Percentiles rank a stretch among this genome's conserved stretches.
These are phyloP conservation scores for Drosophila basisetae DNA, from an alignment of 2,888 invertebrate genomes.

Conservation along the genomic window DNA sequence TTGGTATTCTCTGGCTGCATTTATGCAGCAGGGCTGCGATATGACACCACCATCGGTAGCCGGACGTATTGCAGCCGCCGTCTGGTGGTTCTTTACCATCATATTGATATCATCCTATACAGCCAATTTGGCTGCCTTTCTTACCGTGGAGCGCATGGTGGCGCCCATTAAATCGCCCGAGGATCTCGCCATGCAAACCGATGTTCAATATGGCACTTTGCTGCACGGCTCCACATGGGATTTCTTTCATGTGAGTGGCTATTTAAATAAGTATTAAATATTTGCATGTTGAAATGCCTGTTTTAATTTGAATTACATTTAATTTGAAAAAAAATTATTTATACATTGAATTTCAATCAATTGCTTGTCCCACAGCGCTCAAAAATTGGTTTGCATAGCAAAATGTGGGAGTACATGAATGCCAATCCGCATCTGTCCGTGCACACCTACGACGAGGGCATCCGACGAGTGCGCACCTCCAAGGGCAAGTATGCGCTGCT, in stretches of 20 bases:
- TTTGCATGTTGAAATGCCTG: neutral
- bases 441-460: conserved; percentile 92
- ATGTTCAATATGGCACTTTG: conserved; percentile 95
- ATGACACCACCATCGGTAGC: conserved; percentile 93
- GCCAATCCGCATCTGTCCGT: conserved; percentile 94
- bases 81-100: conserved; percentile 99
- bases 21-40: conserved; percentile 99
- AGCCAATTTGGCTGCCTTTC: conserved; percentile 98
- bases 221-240: conserved; percentile 93
- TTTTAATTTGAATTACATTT: neutral
- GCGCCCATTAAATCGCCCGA: conserved; percentile 97
- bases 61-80: conserved; percentile 96
- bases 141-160: conserved; percentile 98
- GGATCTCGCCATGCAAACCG: conserved; percentile 95
- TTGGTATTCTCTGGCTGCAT: conserved; percentile 98
- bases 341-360: neutral
- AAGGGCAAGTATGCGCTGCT: conserved; percentile 93
- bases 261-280: neutral
- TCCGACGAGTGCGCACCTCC: conserved; percentile 90
- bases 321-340: neutral
- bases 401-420: conserved; percentile 98
- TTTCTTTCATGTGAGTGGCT: conserved; percentile 88
- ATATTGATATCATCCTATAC: conserved; percentile 99
- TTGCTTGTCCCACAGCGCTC: conserved; percentile 88
- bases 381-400: conserved; percentile 93